These are phyloP conservation scores for Epinephelus fuscoguttatus DNA, from an alignment of 2,113 vertebrate genomes.

Conservation along the genomic window DNA sequence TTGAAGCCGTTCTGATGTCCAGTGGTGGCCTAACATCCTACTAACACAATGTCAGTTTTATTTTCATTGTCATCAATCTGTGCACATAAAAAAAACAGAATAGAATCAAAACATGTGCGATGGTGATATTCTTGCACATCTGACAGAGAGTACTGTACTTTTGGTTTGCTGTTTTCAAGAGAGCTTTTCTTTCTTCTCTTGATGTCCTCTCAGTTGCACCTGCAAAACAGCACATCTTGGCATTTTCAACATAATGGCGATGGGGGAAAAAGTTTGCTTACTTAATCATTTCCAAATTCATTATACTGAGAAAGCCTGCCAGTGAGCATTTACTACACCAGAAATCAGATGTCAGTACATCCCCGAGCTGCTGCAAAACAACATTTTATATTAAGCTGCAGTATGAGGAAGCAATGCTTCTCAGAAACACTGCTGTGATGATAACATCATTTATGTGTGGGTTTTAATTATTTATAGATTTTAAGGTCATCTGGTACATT, in stretches of 20 bases:
- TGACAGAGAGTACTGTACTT: background rate
- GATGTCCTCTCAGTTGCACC: slow-evolving; percentile 6
- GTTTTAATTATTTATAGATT: slow-evolving; percentile 17
- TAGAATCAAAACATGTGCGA: background rate
- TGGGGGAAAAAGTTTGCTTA: slow-evolving; percentile 21
- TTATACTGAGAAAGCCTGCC: slow-evolving; percentile 26
- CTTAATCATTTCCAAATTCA: slow-evolving; percentile 48
- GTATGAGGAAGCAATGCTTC: background rate
- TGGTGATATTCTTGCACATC: background rate
- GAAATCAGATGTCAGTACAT: slow-evolving; percentile 38
- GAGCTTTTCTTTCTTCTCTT: background rate
- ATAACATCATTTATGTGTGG: background rate
- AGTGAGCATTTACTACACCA: slow-evolving; percentile 29
- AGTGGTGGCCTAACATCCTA: background rate
- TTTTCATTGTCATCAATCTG: background rate
- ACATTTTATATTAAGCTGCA: slow-evolving; percentile 35
- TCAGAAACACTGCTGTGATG: background rate
- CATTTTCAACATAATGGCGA: slow-evolving; percentile 33
- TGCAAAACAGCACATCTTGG: slow-evolving; percentile 32
- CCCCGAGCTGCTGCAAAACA: slow-evolving; percentile 28
- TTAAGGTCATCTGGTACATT: slow-evolving; percentile 8
- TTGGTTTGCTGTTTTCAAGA: slow-evolving; percentile 14
- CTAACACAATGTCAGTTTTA: background rate
- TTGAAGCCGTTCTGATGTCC: background rate
- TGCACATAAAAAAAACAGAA: background rate